These are phyloP conservation scores for Hanleya hanleyi DNA, from an alignment of 2,888 invertebrate genomes.

Conservation along the genomic window DNA sequence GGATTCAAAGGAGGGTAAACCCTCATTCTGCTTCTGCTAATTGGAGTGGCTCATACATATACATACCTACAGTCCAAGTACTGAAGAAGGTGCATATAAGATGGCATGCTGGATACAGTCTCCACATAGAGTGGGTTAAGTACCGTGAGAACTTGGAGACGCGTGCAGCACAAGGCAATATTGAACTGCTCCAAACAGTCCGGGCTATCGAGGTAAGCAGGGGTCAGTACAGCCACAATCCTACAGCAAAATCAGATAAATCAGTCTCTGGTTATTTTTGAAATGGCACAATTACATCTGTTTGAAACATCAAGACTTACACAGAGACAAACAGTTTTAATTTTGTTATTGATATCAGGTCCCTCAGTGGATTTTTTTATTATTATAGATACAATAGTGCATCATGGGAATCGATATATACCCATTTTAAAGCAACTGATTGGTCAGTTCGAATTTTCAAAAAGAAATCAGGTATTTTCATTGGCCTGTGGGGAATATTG, in stretches of 20 bases:
- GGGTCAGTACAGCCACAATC: constrained; percentile 59
- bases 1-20: too few relatives aligned
- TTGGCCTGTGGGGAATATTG: too few relatives aligned
- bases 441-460: too few relatives aligned
- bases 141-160: constrained; percentile 46
- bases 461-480: too few relatives aligned
- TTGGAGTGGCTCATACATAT: not conserved
- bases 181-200: constrained; percentile 68
- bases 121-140: constrained; percentile 62
- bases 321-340: too few relatives aligned
- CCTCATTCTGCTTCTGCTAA: not conserved
- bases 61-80: constrained; percentile 68
- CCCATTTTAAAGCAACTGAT: too few relatives aligned
- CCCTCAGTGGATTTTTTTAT: too few relatives aligned
- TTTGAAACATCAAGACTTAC: too few relatives aligned
- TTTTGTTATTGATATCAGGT: too few relatives aligned
- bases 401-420: too few relatives aligned
- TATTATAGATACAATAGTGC: too few relatives aligned
- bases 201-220: constrained; percentile 48
- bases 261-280: not conserved
- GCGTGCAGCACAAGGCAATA: constrained; percentile 67
- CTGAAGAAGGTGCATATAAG: constrained; percentile 68
- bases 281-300: not conserved
- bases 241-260: constrained; percentile 38
- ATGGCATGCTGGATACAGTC: constrained; percentile 53